phyloP scores from a whole-genome alignment of 1,140 invertebrate species.

The Geopemphigus sp. region DNA sequence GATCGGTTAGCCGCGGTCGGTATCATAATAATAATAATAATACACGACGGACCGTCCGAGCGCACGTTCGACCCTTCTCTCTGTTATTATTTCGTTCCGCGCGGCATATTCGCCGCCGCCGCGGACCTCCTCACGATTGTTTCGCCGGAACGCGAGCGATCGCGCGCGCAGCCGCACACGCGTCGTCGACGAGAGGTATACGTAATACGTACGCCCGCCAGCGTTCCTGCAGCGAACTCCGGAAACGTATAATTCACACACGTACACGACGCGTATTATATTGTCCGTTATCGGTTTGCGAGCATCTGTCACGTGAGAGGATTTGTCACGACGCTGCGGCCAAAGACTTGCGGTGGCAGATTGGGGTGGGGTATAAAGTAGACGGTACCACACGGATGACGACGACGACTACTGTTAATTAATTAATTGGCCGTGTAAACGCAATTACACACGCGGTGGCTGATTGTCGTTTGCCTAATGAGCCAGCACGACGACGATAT shows the following conservation, averaged over 20 bases:
- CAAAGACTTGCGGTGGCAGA: too few relatives aligned
- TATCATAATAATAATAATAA: background rate
- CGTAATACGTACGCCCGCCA: too few relatives aligned
- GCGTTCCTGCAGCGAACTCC: background rate
- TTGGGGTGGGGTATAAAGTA: too few relatives aligned
- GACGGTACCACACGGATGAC: too few relatives aligned
- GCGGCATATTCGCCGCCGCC: background rate
- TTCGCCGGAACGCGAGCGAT: too few relatives aligned
- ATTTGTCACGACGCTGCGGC: slow-evolving; percentile 44
- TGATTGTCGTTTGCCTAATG: slow-evolving; percentile 43
- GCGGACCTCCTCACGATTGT: too few relatives aligned
- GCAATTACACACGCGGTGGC: slow-evolving; percentile 44
- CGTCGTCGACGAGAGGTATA: too few relatives aligned
- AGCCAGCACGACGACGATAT: slow-evolving; percentile 18
- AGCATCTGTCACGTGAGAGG: slow-evolving; percentile 42
- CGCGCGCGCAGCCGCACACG: too few relatives aligned
- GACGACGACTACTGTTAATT: slow-evolving; percentile 46
- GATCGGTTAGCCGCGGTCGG: background rate
- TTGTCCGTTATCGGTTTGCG: slow-evolving; percentile 9
- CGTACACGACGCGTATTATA: background rate
- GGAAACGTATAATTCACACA: slow-evolving; percentile 11
- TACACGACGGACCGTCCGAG: background rate
- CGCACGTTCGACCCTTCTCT: slow-evolving; percentile 35
- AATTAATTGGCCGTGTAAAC: slow-evolving; percentile 46
- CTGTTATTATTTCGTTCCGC: slow-evolving; percentile 24